Base-by-base conservation (phyloP, 2,797 vertebrate species). In the Chrosomus eos region DNA sequence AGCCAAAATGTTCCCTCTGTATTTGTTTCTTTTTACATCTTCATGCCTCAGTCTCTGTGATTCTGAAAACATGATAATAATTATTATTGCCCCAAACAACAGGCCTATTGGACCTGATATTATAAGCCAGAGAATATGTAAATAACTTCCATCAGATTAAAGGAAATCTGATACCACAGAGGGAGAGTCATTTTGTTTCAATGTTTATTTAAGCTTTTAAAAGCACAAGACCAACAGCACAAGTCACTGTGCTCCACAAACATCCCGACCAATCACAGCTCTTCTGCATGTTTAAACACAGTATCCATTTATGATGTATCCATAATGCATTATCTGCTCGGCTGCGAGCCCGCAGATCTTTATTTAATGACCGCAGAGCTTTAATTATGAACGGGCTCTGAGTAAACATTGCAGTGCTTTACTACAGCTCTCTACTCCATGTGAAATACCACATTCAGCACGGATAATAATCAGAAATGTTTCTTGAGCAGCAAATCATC, bases 361-460 rank as follows among this genome's bases (percentile, higher is more conserved):
- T 43, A 64, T 78, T 62, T 78, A 78, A 43, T 7, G 75, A 14
- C 45, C 18, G 19, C 21, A 67, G 62, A 58, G 62, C 23, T 36
- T 76, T 83, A 74, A 77, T 83, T 51, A 67, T 38, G 48, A 21
- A 76, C 19, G 7, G 43, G 43, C 19, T 67, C 43, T 18, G 60
- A 51, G 71, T 19, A 53, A 81, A 67, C 40, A 13, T 10, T 10
- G 33, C 33, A 16, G 5, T 1, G 31, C 72, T 78, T 51, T 68
- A 84, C 51, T 81, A 40, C 23, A 13, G 11, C n/a, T 11, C 7
- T 23, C 2, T 5, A 31, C 28, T 45, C 26, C 19, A 36, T 4
- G 48, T 19, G 13, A 76, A 58, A 53, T 8, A 73, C 4, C 19
- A 13, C 40, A 43, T 43, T 43, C 40, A 43, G 11, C 43, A 45